Evolutionary conservation across 1,140 invertebrate genomes (phyloP).

Genomic region (Polypedilum pembai): DNA sequence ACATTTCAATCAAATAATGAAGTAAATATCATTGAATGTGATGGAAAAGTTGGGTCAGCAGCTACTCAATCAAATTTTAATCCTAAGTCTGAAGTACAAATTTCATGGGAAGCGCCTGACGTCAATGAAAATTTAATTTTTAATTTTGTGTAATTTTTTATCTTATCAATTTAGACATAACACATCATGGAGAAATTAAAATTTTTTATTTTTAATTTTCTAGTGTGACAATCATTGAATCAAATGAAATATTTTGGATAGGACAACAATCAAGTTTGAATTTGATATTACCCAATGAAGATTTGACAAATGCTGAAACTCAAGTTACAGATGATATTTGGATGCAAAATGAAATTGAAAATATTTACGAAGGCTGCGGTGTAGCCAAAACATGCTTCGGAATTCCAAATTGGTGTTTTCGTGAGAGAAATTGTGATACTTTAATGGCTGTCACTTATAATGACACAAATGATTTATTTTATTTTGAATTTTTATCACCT

Average conservation of each 20-base stretch:
- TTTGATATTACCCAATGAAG: neutral
- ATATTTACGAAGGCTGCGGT: constrained; percentile 62
- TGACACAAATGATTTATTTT: neutral
- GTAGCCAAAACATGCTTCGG: constrained; percentile 68
- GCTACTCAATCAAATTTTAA: neutral
- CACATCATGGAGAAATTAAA: too few relatives aligned
- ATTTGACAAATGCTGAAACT: neutral
- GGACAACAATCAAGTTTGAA: neutral
- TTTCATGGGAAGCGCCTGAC: neutral
- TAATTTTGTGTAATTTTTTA: neutral
- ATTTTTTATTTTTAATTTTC: too few relatives aligned
- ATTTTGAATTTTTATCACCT: neutral
- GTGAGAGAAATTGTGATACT: constrained; percentile 54
- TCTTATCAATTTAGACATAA: neutral
- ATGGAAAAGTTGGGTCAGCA: neutral
- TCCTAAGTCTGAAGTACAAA: neutral
- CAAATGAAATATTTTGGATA: neutral
- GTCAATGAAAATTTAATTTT: neutral
- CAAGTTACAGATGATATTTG: too few relatives aligned
- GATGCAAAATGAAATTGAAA: constrained; percentile 31
- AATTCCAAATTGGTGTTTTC: constrained; percentile 53
- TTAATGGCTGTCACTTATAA: constrained; percentile 49
- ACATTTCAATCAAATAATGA: neutral
- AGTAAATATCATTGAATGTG: neutral
- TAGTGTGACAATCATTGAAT: neutral